Evolutionary conservation across 1,140 invertebrate species (phyloP), one percentile per base, ranked within the genome.

Genomic region (Medauroidea extradentata): DNA sequence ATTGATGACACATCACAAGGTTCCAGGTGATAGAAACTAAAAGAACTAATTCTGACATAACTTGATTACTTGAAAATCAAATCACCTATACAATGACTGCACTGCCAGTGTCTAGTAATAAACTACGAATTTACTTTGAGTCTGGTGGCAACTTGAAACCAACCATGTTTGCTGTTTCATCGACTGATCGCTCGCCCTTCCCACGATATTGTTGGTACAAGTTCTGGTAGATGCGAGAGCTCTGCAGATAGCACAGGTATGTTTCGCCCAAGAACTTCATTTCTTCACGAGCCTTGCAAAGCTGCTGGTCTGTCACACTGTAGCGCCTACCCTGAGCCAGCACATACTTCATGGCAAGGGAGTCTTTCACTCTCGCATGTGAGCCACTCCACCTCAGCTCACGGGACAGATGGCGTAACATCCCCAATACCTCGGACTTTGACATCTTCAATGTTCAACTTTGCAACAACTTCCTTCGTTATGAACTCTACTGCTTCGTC

Each of bases 101-200:
- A 34, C 29, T 34, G 29, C n/a, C 24, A 51, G 7, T 51, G 27
- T n/a, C 24, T 51, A 25, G 38, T 24, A 11, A 24, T 9, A 14
- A 9, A 24, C 16, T 3, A 11, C 0, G 7, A 34, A 11, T 9
- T 51, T 34, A 55, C 29, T 55, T 55, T 11, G 39, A 87, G 78
- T 91, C 89, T 68, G 90, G 85, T 0, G 91, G 91, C 27, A 94
- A 71, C 69, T 91, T 91, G 65, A 93, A 91, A 23, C 91, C 91
- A 52, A 94, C 89, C 67, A 92, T 75, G 66, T 84, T 81, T 14
- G 91, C 91, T 9, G 90, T 92, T 64, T 91, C 87, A 65, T 83
- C 79, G 8, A 91, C 74, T 43, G 78, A 82, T 48, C 88, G 75
- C 72, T 93, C 90, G 16, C 90, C 90, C 71, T 83, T 85, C 9